A percentile compares a stretch with the other conserved stretches of the same genome.
Conservation (phyloP, 2,797 vertebrate genomes). For the Alectoris magna region DNA sequence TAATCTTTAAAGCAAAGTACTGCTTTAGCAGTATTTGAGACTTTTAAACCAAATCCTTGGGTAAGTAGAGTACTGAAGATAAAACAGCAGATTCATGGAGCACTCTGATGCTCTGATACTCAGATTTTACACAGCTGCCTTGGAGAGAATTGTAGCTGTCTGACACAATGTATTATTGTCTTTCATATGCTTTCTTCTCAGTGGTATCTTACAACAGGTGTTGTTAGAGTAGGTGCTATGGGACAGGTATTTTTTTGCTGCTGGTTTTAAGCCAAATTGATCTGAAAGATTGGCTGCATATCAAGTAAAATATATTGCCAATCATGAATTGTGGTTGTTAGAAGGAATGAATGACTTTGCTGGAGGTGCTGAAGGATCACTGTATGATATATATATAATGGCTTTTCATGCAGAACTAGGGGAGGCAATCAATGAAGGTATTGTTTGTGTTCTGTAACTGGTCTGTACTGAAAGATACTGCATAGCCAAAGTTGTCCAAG, state of each 20-base stretch:
- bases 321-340: constrained; percentile 13
- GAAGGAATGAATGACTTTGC: not conserved
- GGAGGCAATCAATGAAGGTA: constrained; percentile 29
- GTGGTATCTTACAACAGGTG: not conserved
- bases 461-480: not conserved
- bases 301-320: not conserved
- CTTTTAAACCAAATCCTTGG: not conserved
- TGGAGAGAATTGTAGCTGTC: not conserved
- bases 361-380: constrained; percentile 25
- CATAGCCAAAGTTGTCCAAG: not conserved
- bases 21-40: not conserved
- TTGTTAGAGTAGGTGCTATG: not conserved
- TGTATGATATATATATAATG: not conserved
- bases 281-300: constrained; percentile 1
- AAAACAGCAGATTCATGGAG: not conserved
- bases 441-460: not conserved
- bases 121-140: not conserved
- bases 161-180: not conserved
- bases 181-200: not conserved
- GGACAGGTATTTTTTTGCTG: not conserved
- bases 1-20: not conserved
- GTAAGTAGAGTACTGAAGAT: not conserved
- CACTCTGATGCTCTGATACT: not conserved
- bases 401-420: not conserved
- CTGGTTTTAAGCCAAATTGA: constrained; percentile 1